phyloP scores from a whole-genome alignment of 1,140 invertebrate species.

The Drosophila sulfurigaster region DNA sequence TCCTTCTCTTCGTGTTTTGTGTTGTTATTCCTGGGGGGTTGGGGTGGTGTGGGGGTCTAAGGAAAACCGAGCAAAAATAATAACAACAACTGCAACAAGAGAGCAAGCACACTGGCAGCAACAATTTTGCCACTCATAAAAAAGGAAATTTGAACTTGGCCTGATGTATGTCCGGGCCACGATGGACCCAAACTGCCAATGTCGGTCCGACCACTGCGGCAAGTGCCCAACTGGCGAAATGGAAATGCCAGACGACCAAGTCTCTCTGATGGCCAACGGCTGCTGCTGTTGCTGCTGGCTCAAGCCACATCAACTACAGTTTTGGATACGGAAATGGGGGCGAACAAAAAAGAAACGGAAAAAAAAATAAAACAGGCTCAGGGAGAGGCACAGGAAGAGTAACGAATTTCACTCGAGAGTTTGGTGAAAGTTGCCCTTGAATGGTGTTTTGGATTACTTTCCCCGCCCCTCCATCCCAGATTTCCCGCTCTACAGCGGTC shows the following conservation, averaged over 20 bases:
- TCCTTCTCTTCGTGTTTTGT: conserved; percentile 29
- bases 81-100: conserved; percentile 32
- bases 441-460: conserved; percentile 78
- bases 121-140: conserved; percentile 58
- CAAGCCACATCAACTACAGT: conserved; percentile 24
- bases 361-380: background rate
- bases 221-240: conserved; percentile 63
- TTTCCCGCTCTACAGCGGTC: conserved; percentile 6
- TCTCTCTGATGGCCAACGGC: conserved; percentile 23
- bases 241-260: conserved; percentile 72
- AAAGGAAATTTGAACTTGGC: conserved; percentile 81
- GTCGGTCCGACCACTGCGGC: conserved; percentile 73
- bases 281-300: conserved; percentile 7
- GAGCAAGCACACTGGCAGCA: conserved; percentile 15
- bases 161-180: conserved; percentile 75
- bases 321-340: background rate
- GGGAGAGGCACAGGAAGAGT: conserved; percentile 23
- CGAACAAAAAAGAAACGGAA: background rate
- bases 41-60: background rate
- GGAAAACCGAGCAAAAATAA: conserved; percentile 46
- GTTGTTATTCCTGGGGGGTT: background rate
- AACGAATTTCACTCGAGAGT: conserved; percentile 54
- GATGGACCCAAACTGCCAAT: conserved; percentile 67
- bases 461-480: background rate
- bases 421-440: conserved; percentile 81